These are phyloP conservation scores for Diprion similis DNA, from an alignment of 1,140 invertebrate species.

Conservation along the genomic window DNA sequence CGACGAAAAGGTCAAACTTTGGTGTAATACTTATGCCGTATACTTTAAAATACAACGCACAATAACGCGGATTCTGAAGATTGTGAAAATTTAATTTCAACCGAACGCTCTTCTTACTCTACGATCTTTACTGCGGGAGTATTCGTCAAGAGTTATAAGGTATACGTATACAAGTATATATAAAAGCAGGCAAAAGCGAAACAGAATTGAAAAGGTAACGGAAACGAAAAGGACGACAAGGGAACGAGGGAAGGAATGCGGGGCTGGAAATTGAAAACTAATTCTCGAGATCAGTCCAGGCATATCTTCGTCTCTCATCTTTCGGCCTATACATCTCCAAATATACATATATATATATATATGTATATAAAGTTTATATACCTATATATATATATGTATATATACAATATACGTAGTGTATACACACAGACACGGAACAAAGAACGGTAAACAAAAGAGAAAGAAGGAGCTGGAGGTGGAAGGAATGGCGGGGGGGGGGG, in stretches of 20 bases:
- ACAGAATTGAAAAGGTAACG: neutral
- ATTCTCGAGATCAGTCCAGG: constrained; percentile 9
- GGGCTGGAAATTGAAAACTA: constrained; percentile 3
- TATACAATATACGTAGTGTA: too few species aligned
- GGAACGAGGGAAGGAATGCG: neutral
- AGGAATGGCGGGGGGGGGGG: neutral
- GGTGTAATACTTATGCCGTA: too few species aligned
- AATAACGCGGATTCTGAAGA: too few species aligned
- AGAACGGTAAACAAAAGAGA: constrained; percentile 10
- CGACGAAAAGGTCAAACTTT: too few species aligned
- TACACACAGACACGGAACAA: neutral
- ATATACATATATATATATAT: too few species aligned
- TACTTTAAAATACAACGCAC: too few species aligned
- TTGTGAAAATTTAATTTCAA: too few species aligned
- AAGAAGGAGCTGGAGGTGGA: neutral
- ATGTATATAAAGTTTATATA: too few species aligned
- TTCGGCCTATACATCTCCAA: neutral
- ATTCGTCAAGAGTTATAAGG: too few species aligned
- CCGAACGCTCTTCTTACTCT: too few species aligned
- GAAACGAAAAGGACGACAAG: neutral
- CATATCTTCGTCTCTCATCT: constrained; percentile 8
- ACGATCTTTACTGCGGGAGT: too few species aligned
- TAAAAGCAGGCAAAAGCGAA: neutral
- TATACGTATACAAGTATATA: too few species aligned
- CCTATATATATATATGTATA: neutral